A percentile compares a stretch with the other conserved stretches of the same genome.
These are phyloP conservation scores for Trogon surrucura DNA, from an alignment of 2,113 vertebrate species.

Conservation along the genomic window DNA sequence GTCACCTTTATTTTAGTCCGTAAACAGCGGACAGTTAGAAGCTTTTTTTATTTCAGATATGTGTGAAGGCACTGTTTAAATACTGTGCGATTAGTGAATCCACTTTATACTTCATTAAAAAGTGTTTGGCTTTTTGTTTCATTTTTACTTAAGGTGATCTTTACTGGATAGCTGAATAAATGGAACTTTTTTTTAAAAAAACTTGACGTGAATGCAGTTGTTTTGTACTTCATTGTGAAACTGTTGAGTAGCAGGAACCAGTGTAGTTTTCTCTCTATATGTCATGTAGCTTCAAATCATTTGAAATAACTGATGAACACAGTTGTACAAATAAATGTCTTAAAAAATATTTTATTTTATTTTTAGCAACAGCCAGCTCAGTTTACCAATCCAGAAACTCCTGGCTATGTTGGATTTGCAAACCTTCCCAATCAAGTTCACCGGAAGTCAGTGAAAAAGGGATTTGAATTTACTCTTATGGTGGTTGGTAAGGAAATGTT, in stretches of 20 bases:
- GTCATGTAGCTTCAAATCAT: neutral
- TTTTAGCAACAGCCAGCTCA: slow-evolving; percentile 86
- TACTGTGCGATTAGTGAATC: neutral
- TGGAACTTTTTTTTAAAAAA: neutral
- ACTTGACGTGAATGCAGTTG: neutral
- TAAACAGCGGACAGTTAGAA: neutral
- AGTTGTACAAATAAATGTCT: neutral
- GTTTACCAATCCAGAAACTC: slow-evolving; percentile 95
- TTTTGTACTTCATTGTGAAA: neutral
- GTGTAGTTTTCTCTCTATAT: neutral
- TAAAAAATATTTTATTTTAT: neutral
- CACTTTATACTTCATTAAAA: neutral
- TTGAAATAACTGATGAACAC: neutral
- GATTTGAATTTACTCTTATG: slow-evolving; percentile 99
- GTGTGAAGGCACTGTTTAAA: neutral
- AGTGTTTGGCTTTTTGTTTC: neutral
- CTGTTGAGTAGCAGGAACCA: neutral
- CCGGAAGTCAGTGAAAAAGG: slow-evolving; percentile 98
- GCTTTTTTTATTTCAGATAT: neutral
- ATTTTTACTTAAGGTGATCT: neutral
- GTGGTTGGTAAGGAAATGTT: slow-evolving; percentile 89
- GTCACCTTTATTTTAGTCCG: neutral
- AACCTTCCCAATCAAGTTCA: slow-evolving; percentile 99
- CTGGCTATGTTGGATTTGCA: slow-evolving; percentile 97
- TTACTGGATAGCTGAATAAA: neutral